phyloP scores from a whole-genome alignment of 2,888 invertebrate species.

The Hemistola chrysoprasaria region DNA sequence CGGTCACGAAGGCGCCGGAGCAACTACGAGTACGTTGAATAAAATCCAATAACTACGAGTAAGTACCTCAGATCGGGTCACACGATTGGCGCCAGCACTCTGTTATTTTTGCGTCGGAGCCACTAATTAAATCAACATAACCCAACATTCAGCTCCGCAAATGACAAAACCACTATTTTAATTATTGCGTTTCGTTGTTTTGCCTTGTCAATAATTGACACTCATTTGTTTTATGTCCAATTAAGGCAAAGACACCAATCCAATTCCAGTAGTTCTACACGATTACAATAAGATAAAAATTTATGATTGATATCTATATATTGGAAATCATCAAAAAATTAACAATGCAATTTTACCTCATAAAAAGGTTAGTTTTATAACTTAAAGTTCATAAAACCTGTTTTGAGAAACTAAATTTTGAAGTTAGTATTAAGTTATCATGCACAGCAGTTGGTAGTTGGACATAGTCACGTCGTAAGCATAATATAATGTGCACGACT shows the following conservation, averaged over 20 bases:
- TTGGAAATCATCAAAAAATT: too few species aligned
- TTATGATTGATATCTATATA: too few species aligned
- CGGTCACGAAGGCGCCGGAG: constrained; percentile 27
- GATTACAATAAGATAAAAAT: too few species aligned
- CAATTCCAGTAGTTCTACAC: too few species aligned
- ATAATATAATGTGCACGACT: too few species aligned
- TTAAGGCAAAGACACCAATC: constrained; percentile 19
- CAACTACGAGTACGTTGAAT: constrained; percentile 46
- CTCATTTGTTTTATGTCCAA: constrained; percentile 26
- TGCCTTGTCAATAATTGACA: constrained; percentile 28
- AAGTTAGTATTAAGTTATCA: too few species aligned
- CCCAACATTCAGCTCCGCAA: constrained; percentile 31
- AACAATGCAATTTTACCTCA: too few species aligned
- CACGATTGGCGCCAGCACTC: constrained; percentile 55
- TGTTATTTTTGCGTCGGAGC: constrained; percentile 36
- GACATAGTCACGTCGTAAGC: too few species aligned
- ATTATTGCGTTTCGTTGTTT: constrained; percentile 27
- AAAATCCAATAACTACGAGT: constrained; percentile 49
- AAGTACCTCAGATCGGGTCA: constrained; percentile 70
- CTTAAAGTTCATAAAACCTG: too few species aligned
- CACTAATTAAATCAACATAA: constrained; percentile 41
- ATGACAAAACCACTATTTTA: constrained; percentile 37
- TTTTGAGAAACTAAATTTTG: too few species aligned
- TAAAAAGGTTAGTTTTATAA: too few species aligned
- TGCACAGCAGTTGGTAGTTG: too few species aligned